These are phyloP conservation scores for Druon quercuslanigerum DNA, from an alignment of 1,140 invertebrate genomes.

Conservation along the genomic window DNA sequence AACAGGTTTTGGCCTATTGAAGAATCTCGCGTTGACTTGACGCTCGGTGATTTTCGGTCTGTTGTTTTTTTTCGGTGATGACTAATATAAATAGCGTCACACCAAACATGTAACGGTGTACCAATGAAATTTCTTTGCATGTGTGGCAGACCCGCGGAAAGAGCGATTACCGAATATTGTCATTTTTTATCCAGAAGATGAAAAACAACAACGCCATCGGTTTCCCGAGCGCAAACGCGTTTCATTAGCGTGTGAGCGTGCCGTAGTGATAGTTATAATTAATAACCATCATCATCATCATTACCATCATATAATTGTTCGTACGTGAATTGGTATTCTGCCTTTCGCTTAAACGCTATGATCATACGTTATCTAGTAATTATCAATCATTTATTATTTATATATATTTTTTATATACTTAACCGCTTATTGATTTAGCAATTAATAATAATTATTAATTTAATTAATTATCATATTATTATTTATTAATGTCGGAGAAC, in stretches of 20 bases:
- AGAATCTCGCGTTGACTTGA: slow-evolving; percentile 16
- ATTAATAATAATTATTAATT: slow-evolving; percentile 71
- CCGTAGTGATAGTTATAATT: slow-evolving; percentile 60
- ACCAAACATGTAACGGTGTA: slow-evolving; percentile 59
- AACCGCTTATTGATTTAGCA: slow-evolving; percentile 70
- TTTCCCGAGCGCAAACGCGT: slow-evolving; percentile 57
- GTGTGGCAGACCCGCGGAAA: slow-evolving; percentile 61
- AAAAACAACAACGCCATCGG: slow-evolving; percentile 43
- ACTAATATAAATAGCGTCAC: slow-evolving; percentile 56
- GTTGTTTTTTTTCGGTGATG: slow-evolving; percentile 40
- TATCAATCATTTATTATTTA: slow-evolving; percentile 70
- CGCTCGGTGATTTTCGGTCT: slow-evolving; percentile 15
- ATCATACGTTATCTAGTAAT: slow-evolving; percentile 70
- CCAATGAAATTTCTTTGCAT: slow-evolving; percentile 51
- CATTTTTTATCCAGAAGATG: slow-evolving; percentile 50
- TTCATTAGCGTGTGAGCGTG: slow-evolving; percentile 17
- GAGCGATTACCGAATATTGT: slow-evolving; percentile 41
- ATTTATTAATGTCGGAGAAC: slow-evolving; percentile 73
- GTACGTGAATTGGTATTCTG: slow-evolving; percentile 67
- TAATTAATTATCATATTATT: slow-evolving; percentile 70
- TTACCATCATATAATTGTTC: slow-evolving; percentile 58
- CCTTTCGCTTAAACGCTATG: slow-evolving; percentile 65
- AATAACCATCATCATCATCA: slow-evolving; percentile 56
- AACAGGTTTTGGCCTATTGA: neutral
- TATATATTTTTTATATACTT: slow-evolving; percentile 58